These are phyloP conservation scores for Neotoxoptera formosana DNA, from an alignment of 1,140 invertebrate species.

Conservation along the genomic window DNA sequence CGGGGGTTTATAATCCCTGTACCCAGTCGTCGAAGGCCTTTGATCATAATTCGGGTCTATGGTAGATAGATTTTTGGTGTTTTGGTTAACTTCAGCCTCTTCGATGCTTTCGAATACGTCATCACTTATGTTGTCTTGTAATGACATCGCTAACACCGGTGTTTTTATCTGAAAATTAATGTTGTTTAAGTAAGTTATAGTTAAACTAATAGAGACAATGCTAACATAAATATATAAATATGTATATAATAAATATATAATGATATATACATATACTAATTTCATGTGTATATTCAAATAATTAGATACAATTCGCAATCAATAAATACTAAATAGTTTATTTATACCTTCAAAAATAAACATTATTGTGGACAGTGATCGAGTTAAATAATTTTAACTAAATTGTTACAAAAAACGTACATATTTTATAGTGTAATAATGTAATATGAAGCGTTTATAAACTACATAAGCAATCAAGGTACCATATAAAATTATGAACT, in stretches of 20 bases:
- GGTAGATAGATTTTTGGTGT: conserved; percentile 61
- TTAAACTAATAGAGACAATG: background rate
- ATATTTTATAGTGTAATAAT: background rate
- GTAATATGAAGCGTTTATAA: background rate
- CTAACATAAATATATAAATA: background rate
- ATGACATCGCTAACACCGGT: conserved; percentile 63
- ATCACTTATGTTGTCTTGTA: conserved; percentile 77
- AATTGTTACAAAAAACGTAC: background rate
- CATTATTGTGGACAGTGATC: background rate
- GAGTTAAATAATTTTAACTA: background rate
- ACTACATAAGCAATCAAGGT: background rate
- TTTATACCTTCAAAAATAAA: background rate
- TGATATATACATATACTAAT: background rate
- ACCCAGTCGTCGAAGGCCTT: conserved; percentile 78
- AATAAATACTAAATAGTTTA: background rate
- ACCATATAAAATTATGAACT: background rate
- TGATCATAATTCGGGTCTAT: conserved; percentile 63
- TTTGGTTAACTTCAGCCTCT: conserved; percentile 60
- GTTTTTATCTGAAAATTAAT: conserved; percentile 37
- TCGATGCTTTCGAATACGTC: conserved; percentile 76
- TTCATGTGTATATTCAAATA: background rate
- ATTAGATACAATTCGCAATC: background rate
- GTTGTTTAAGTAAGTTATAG: background rate
- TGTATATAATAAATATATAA: background rate
- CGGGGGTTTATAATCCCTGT: conserved; percentile 79